Base-by-base conservation (phyloP, 2,888 invertebrate species). In the Drosophila mayaguana region DNA sequence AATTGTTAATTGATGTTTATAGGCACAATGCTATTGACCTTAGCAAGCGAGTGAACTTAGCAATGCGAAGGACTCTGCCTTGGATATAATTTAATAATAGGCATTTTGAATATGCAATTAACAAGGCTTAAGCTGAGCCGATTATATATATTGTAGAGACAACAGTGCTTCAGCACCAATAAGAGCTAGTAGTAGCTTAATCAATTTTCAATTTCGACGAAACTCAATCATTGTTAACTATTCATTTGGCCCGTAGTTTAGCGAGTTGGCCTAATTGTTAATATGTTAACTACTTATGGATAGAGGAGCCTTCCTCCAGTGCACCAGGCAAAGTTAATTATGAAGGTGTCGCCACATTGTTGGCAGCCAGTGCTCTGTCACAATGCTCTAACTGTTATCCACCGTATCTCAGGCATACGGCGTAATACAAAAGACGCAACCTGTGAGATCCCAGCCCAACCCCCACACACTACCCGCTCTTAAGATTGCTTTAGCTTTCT, bases 1-100 rank as follows among this genome's bases (percentile, higher is more conserved):
- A 80, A 78, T 82, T 75, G 56, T 71, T 69, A 71, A 81, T 81
- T 81, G 76, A 79, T 73, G 56, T n/a, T 38, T 48, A 51, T 36
- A 36, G 18, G 12, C 38, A 36, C n/a, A 57, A 20, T 36, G 40
- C 4, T 40, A 40, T 38, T 25, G 40, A 53, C 51, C 36, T 22
- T 40, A 20, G n/a, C 50, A 14, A 0, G n/a, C 28, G 3, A 16
- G 7, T 8, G 3, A 25, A 4, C 16, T 12, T 25, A 25, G 25
- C 14, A 25, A 7, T 46, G 25, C 25, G n/a, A 5, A 46, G 46
- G 46, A 14, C 25, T 25, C n/a, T 22, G 16, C 0, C 14, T 22
- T 5, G 12, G 7, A 22, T 6, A 14, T 7, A 45, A 38, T 38
- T 36, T 14, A 36, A 36, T 36, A 6, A 36, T 14, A 36, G 5